Conservation (phyloP, 2,797 vertebrate species). For the Momotus momota region DNA sequence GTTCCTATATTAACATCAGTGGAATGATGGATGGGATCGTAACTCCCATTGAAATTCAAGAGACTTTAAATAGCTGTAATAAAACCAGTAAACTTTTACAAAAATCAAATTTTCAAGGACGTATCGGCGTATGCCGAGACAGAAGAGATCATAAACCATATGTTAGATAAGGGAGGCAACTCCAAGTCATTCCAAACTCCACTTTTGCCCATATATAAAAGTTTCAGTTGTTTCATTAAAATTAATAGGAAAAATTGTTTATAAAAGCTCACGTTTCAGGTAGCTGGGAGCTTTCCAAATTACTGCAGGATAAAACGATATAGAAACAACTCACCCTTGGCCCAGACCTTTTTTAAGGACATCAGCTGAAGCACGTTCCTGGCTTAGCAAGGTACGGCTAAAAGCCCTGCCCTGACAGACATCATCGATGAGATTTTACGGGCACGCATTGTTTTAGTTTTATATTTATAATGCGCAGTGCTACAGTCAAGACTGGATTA, state of each 20-base stretch:
- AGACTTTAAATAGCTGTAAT: constrained; percentile 40
- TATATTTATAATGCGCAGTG: background rate
- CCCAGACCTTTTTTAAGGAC: background rate
- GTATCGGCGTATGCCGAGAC: background rate
- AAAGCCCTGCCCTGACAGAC: background rate
- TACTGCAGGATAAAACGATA: background rate
- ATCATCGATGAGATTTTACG: background rate
- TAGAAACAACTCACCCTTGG: fast-evolving
- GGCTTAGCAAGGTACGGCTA: background rate
- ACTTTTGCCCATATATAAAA: background rate
- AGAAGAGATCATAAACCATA: background rate
- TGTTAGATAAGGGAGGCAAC: background rate
- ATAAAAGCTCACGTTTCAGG: background rate
- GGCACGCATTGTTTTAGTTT: background rate
- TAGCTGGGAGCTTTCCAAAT: background rate
- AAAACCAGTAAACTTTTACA: constrained; percentile 42
- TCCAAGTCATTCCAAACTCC: background rate
- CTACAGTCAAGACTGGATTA: background rate
- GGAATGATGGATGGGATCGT: constrained; percentile 12
- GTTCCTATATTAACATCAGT: background rate
- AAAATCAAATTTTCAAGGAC: constrained; percentile 32
- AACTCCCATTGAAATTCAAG: constrained; percentile 26
- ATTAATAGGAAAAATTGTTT: background rate
- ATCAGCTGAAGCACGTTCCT: background rate
- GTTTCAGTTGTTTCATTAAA: background rate